Conservation (phyloP, 1,140 invertebrate genomes). For the Lepidotrigona ventralis region DNA sequence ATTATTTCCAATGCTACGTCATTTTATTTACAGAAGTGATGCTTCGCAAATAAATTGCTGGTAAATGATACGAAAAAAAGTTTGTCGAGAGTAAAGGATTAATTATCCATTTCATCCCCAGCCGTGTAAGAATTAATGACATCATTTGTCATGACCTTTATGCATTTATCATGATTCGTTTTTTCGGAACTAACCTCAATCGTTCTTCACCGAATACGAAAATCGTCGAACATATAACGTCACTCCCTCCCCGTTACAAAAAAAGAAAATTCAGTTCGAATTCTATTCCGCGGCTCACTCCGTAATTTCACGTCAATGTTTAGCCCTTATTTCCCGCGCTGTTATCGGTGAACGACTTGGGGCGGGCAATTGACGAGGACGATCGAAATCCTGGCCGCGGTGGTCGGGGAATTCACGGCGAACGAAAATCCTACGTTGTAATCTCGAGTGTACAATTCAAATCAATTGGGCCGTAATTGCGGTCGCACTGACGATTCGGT, state of each 20-base stretch:
- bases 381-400: background rate
- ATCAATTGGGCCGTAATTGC: slow-evolving; percentile 55
- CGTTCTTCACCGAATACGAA: background rate
- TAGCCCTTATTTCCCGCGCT: background rate
- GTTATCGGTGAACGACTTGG: background rate
- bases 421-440: background rate
- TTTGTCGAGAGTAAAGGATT: no score
- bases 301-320: slow-evolving; percentile 15
- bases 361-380: slow-evolving; percentile 3
- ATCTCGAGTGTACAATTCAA: slow-evolving; percentile 45
- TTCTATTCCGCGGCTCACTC: background rate
- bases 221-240: background rate
- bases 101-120: background rate
- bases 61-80: no score
- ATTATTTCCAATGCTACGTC: no score
- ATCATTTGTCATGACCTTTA: background rate
- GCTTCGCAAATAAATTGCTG: no score
- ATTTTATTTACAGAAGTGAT: no score
- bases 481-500: background rate
- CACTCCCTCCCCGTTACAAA: background rate
- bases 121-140: background rate
- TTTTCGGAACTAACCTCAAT: background rate
- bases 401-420: slow-evolving; percentile 12
- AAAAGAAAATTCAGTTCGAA: background rate
- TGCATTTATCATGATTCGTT: background rate